Conservation (phyloP, 2,113 vertebrate species). For the Cyprinodon tularosa region DNA sequence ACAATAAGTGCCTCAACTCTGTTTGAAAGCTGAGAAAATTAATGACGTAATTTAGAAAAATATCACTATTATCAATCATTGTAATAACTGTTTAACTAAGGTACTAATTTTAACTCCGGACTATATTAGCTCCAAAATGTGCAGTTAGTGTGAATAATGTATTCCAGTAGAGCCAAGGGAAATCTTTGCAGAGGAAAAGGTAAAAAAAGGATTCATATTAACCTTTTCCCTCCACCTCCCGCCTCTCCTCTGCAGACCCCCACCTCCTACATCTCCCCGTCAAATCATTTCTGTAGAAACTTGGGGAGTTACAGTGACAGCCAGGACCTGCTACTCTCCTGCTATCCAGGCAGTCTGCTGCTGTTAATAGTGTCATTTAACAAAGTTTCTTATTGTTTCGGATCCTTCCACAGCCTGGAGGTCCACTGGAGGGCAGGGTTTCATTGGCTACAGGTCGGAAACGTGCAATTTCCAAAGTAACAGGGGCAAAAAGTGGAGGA, state of each 20-base stretch:
- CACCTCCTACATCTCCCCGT: neutral
- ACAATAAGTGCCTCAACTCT: neutral
- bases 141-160: conserved; percentile 49
- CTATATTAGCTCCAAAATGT: conserved; percentile 39
- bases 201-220: conserved; percentile 14
- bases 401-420: conserved; percentile 58
- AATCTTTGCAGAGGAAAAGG: conserved; percentile 28
- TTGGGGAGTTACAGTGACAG: conserved; percentile 15
- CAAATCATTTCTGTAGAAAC: conserved; percentile 31
- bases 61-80: conserved; percentile 37
- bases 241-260: neutral
- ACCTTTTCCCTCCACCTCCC: conserved; percentile 2
- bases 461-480: neutral
- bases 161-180: conserved; percentile 45
- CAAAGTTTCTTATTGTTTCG: conserved; percentile 49
- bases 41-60: conserved; percentile 42
- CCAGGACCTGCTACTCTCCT: conserved; percentile 24
- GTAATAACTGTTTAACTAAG: conserved; percentile 35
- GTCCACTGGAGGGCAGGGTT: conserved; percentile 24
- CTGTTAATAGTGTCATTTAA: conserved; percentile 41
- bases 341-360: conserved; percentile 16
- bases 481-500: too few relatives aligned
- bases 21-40: conserved; percentile 28
- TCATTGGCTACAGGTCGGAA: conserved; percentile 7
- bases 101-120: conserved; percentile 34